These are phyloP conservation scores for Limnodromus scolopaceus DNA, from an alignment of 2,797 vertebrate species.

Conservation along the genomic window DNA sequence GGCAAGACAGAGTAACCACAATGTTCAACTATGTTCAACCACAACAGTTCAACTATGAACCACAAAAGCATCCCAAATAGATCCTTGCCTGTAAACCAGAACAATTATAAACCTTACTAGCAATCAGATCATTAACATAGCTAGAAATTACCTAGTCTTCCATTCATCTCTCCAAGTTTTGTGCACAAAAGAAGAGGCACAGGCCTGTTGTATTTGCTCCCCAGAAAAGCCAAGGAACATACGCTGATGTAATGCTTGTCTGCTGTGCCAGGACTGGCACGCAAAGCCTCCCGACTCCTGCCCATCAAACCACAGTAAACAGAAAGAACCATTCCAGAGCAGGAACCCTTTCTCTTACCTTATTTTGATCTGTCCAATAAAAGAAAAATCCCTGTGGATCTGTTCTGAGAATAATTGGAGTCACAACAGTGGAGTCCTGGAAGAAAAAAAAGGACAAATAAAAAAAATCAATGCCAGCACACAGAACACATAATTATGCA, in stretches of 20 bases:
- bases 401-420: constrained; percentile 82
- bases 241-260: background rate
- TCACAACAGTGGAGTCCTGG: constrained; percentile 83
- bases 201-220: background rate
- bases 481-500: background rate
- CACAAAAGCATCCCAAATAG: background rate
- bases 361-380: constrained; percentile 87
- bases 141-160: background rate
- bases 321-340: background rate
- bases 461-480: background rate
- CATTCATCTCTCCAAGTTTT: background rate
- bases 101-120: background rate
- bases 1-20: background rate
- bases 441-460: constrained; percentile 22
- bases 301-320: background rate
- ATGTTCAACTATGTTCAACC: background rate
- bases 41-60: background rate
- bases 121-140: background rate
- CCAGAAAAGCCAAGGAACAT: background rate
- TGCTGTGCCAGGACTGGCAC: background rate
- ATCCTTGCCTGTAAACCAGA: background rate
- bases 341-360: constrained; percentile 74
- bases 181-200: background rate
- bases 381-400: constrained; percentile 87
- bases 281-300: background rate